A percentile compares a stretch with the other conserved stretches of the same genome.
Conservation (phyloP, 2,888 invertebrate species). For the Drosophila prolongata region DNA sequence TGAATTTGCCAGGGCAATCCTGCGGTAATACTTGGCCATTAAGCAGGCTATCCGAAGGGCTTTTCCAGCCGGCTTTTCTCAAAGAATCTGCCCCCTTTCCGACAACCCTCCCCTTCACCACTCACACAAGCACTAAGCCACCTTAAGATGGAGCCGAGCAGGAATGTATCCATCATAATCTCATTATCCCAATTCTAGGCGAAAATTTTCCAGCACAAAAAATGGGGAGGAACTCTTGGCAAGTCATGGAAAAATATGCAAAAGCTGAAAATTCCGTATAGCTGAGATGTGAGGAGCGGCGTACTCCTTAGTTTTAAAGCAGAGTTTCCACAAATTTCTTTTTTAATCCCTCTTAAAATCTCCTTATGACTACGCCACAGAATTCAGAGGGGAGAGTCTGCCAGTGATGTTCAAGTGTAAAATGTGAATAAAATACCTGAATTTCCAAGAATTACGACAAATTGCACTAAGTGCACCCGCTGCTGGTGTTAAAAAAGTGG, state of each 20-base stretch:
- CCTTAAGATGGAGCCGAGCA: constrained; percentile 35
- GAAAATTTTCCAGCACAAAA: constrained; percentile 20
- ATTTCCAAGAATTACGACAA: constrained; percentile 46
- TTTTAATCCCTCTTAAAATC: constrained; percentile 21
- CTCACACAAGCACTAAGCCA: constrained; percentile 24
- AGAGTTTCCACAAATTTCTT: constrained; percentile 10
- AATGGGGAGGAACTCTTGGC: constrained; percentile 6
- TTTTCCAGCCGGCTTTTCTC: constrained; percentile 34
- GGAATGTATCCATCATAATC: constrained; percentile 46
- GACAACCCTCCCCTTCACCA: neutral
- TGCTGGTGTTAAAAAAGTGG: neutral
- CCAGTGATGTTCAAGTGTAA: constrained; percentile 30
- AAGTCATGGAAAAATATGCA: constrained; percentile 51
- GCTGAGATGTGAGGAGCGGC: constrained; percentile 9
- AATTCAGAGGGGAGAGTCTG: neutral
- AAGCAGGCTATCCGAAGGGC: constrained; percentile 40
- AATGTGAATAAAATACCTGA: constrained; percentile 33
- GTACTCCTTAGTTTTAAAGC: constrained; percentile 10
- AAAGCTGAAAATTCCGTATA: constrained; percentile 55
- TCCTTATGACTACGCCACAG: constrained; percentile 6
- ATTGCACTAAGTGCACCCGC: constrained; percentile 63
- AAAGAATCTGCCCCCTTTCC: constrained; percentile 14
- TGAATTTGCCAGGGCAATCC: constrained; percentile 33
- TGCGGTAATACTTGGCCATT: constrained; percentile 39
- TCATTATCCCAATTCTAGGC: constrained; percentile 40